A percentile compares a stretch with the other conserved stretches of the same genome.
Evolutionary conservation across 1,140 invertebrate genomes (phyloP).

Genomic region (Diachasmimorpha longicaudata): DNA sequence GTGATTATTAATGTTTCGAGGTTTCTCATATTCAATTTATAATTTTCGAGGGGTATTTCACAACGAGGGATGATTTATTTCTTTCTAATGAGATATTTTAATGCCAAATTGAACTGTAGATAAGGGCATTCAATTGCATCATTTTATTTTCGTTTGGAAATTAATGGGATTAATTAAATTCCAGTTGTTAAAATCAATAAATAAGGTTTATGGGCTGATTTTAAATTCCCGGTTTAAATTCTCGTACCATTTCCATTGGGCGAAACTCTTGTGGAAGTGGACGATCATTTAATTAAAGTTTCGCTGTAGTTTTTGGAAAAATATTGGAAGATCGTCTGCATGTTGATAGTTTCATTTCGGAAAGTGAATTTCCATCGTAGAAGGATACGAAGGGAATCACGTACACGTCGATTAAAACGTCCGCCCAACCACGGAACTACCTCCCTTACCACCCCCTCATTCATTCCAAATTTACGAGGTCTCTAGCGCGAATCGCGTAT

Average conservation of each 20-base stretch:
- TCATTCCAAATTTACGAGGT: slow-evolving; percentile 14
- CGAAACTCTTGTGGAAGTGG: too few relatives aligned
- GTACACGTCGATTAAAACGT: slow-evolving; percentile 22
- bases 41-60: not conserved
- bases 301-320: not conserved
- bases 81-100: too few relatives aligned
- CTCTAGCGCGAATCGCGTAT: not conserved
- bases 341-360: not conserved
- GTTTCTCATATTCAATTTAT: not conserved
- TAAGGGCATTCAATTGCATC: too few relatives aligned
- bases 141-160: too few relatives aligned
- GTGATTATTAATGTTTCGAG: not conserved
- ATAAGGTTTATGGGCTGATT: too few relatives aligned
- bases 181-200: too few relatives aligned
- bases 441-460: not conserved
- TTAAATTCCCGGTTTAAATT: too few relatives aligned
- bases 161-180: too few relatives aligned
- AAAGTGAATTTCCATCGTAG: not conserved
- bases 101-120: too few relatives aligned
- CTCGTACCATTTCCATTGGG: too few relatives aligned
- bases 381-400: not conserved
- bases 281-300: not conserved
- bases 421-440: not conserved
- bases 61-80: not conserved
- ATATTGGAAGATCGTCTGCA: not conserved